Evolutionary conservation across 2,113 vertebrate genomes (phyloP), one percentile per base, ranked within the genome.

Genomic region (Gasterosteus aculeatus): DNA sequence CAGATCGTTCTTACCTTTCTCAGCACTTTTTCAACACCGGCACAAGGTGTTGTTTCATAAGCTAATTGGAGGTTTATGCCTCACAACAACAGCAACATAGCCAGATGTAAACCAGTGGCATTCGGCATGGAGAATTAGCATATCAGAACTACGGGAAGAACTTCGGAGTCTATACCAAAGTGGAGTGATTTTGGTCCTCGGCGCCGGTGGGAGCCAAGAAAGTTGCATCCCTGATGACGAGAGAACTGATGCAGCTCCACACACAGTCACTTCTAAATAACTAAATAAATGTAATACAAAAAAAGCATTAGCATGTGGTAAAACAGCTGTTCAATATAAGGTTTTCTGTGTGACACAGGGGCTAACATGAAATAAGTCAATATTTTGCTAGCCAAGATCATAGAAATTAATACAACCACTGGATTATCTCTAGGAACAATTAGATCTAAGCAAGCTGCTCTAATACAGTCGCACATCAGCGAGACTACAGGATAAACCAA

Each of bases 351-450:
- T 15, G 18, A 49, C 16, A 49, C 16, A 49, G 46, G 1, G 46
- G 18, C 18, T 19, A 19, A 49, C 16, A 49, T 49, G 46, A 49
- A 49, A 49, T 49, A 49, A 49, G 46, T 49, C 18, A 7, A 19
- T 49, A 49, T 19, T 49, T 15, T 19, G 75, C 47, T 75, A 85
- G 74, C 65, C 49, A 53, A 53, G 49, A 10, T 9, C n/a, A 10
- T 53, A 22, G 19, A 53, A 10, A 10, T 53, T 53, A 19, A 8
- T 10, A 51, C 16, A 47, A 47, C 42, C 10, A 44, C 42, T 44
- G 12, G 33, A 47, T 4, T 47, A 15, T 47, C 16, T 16, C 46
- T 16, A 5, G 46, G 5, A 18, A 18, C 16, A 18, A 46, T n/a
- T 51, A n/a, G 8, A 51, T 51, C 2, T 26, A 51, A 51, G n/a